Base-by-base conservation (phyloP, 2,888 invertebrate genomes). In the Girardia tigrina region DNA sequence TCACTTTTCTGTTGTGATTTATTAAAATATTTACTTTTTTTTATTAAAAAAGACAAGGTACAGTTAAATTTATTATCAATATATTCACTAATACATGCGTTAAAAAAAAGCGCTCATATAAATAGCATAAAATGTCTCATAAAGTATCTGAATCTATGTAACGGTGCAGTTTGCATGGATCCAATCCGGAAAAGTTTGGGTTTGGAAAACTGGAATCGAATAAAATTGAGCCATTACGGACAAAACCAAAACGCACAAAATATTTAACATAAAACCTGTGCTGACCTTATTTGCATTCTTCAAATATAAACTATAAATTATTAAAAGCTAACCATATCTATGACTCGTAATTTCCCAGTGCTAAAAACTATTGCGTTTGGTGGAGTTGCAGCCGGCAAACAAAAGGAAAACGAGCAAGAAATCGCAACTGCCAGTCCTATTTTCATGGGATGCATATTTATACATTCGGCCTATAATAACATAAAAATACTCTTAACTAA, bases 331-430 rank as follows among this genome's bases (percentile, higher is more conserved):
- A 56, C 56, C 56, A 56, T 56, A n/a, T 56, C 56, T 20, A 56
- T 16, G 2, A 56, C 56, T 56, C 56, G 56, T 20, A 56, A 6
- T 56, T 56, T 56, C 4, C 56, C 56, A 12, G 56, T 56, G 23
- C 56, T 56, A n/a, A 56, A 56, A 56, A 56, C 56, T 6, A 56
- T 56, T 12, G 56, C 56, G 23, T 56, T 56, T 8, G 56, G 56
- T n/a, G 56, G 56, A 56, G 56, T 56, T 6, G 56, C 56, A 56
- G 56, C 56, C 23, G 56, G 56, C n/a, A 56, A 56, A n/a, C 56
- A 56, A 23, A 56, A 56, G n/a, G 56, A 56, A 56, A 56, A 56
- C n/a, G 56, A 56, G n/a, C 56, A 56, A 6, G 56, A n/a, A 56
- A 56, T 56, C n/a, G 56, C 23, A 6, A 56, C 56, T 2, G 56